Conservation (phyloP, 1,140 invertebrate species). For the Meloidogyne chitwoodi region DNA sequence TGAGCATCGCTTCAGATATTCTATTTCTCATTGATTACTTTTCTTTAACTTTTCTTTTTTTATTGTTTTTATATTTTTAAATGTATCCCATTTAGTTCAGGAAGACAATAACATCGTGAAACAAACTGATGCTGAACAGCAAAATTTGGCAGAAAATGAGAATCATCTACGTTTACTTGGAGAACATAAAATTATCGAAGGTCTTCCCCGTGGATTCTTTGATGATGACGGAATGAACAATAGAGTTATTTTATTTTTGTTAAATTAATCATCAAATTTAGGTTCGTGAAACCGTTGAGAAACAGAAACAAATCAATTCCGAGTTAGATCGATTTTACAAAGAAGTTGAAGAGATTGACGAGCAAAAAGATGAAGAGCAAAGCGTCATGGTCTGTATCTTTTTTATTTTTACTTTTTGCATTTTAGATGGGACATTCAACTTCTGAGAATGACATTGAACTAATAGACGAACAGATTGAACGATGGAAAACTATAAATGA, state of each 20-base stretch:
- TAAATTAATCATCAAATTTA: slow-evolving; percentile 13
- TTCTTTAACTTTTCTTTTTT: too few relatives aligned
- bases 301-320: slow-evolving; percentile 22
- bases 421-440: slow-evolving; percentile 20
- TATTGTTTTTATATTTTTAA: too few relatives aligned
- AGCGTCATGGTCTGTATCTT: slow-evolving; percentile 4
- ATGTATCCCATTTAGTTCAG: too few relatives aligned
- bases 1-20: too few relatives aligned
- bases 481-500: slow-evolving; percentile 29
- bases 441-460: slow-evolving; percentile 16
- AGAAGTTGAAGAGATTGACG: slow-evolving; percentile 26
- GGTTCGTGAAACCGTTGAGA: slow-evolving; percentile 27
- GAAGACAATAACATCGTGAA: neutral
- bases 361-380: slow-evolving; percentile 36
- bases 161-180: neutral
- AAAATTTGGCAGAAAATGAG: slow-evolving; percentile 26
- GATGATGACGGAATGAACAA: slow-evolving; percentile 29
- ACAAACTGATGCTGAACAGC: neutral
- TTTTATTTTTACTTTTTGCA: neutral
- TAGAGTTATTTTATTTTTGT: slow-evolving; percentile 19
- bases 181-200: slow-evolving; percentile 14
- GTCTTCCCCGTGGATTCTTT: slow-evolving; percentile 28
- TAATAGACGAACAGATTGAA: slow-evolving; percentile 34
- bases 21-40: too few relatives aligned
- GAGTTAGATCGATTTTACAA: slow-evolving; percentile 34